Conservation (phyloP, 30 jellyfish, hydroid and myxozoan species). For the Hydractinia echinata region DNA sequence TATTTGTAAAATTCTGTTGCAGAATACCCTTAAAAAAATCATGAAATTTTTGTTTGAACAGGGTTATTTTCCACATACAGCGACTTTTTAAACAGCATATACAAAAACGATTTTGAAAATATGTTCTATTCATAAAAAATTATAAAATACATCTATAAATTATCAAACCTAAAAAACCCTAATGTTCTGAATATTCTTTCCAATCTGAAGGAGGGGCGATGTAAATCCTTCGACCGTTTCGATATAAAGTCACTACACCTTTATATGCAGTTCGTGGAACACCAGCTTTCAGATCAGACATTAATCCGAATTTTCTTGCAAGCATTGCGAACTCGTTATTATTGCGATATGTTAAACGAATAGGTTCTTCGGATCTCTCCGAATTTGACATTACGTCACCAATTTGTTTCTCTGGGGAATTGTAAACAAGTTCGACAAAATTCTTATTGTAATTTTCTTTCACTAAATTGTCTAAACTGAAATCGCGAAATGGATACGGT, state of each 20-base stretch:
- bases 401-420: conserved; percentile 35
- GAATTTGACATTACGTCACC: conserved; percentile 35
- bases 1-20: too few relatives aligned
- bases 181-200: conserved; percentile 61
- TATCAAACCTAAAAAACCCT: too few relatives aligned
- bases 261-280: conserved; percentile 94
- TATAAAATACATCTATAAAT: too few relatives aligned
- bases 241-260: conserved; percentile 71
- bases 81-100: too few relatives aligned
- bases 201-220: conserved; percentile 80
- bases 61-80: too few relatives aligned
- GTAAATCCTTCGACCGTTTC: conserved; percentile 44
- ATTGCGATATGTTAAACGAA: conserved; percentile 52
- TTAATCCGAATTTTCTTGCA: conserved; percentile 66
- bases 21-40: too few relatives aligned
- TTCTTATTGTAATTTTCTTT: conserved; percentile 67
- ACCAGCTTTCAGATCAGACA: conserved; percentile 96
- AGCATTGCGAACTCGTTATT: conserved; percentile 51
- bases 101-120: too few relatives aligned
- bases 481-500: conserved; percentile 59
- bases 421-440: conserved; percentile 48
- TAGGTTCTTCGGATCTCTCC: conserved; percentile 42
- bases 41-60: too few relatives aligned
- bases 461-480: conserved; percentile 59
- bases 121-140: too few relatives aligned